Conservation (phyloP, 2,888 invertebrate genomes). For the Dynastes grantii region DNA sequence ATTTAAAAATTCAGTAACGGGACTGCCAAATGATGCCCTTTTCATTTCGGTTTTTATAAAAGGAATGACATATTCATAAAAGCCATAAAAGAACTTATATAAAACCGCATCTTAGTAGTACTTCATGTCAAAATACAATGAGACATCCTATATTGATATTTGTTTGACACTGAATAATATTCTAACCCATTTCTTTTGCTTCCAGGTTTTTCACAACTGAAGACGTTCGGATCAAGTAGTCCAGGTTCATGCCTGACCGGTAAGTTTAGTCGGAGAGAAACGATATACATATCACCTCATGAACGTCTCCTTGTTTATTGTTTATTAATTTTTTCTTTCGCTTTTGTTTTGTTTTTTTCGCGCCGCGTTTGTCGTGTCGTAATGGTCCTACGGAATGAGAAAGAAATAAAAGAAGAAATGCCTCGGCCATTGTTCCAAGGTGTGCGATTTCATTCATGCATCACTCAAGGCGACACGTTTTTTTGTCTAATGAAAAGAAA, state of each 20-base stretch:
- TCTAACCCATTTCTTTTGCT: slow-evolving; percentile 5
- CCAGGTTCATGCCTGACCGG: slow-evolving; percentile 78
- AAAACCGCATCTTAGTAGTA: too few relatives aligned
- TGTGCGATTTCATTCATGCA: slow-evolving; percentile 57
- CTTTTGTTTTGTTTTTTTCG: slow-evolving; percentile 33
- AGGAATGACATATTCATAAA: too few relatives aligned
- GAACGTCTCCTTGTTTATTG: slow-evolving; percentile 35
- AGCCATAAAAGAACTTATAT: too few relatives aligned
- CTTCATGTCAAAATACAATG: too few relatives aligned
- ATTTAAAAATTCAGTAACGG: too few relatives aligned
- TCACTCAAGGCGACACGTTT: slow-evolving; percentile 60
- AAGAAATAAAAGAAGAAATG: slow-evolving; percentile 22
- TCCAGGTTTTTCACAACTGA: slow-evolving; percentile 79
- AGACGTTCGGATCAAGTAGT: slow-evolving; percentile 78
- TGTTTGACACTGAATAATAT: neutral
- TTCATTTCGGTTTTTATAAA: too few relatives aligned
- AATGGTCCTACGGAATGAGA: slow-evolving; percentile 32
- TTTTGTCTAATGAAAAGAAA: slow-evolving; percentile 48
- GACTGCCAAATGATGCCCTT: too few relatives aligned
- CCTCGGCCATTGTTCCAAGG: slow-evolving; percentile 55
- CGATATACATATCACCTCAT: slow-evolving; percentile 33
- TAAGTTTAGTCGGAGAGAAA: slow-evolving; percentile 64
- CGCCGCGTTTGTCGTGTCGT: slow-evolving; percentile 15
- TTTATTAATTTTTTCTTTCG: slow-evolving; percentile 35
- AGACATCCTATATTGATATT: neutral